phyloP scores from a whole-genome alignment of 2,797 vertebrate genomes.

The Peromyscus attwateri region DNA sequence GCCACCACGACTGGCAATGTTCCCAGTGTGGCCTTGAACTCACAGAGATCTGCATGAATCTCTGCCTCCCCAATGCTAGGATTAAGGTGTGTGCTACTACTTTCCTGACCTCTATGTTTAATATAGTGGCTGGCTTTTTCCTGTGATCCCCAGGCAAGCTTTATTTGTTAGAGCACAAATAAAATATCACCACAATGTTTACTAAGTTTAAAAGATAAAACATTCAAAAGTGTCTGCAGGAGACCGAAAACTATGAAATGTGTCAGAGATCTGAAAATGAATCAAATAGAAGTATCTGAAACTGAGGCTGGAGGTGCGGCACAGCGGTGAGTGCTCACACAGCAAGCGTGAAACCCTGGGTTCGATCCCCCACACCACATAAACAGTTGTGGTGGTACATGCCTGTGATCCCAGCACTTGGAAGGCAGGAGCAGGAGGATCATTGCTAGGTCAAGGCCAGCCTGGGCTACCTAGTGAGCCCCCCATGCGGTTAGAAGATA shows the following conservation, averaged over 20 bases:
- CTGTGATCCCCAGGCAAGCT: too few species aligned
- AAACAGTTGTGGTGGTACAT: not conserved
- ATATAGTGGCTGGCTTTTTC: too few species aligned
- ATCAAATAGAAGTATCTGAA: not conserved
- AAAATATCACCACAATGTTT: not conserved
- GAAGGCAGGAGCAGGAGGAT: not conserved
- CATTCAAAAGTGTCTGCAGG: not conserved
- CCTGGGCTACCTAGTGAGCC: not conserved
- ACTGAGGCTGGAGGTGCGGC: not conserved
- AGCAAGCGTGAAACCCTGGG: not conserved
- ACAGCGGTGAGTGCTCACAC: not conserved
- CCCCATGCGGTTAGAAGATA: not conserved
- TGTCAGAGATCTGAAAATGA: not conserved
- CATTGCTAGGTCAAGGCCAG: not conserved
- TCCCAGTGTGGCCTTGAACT: too few species aligned
- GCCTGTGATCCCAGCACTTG: not conserved
- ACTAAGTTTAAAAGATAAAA: not conserved
- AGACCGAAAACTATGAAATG: not conserved
- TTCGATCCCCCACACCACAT: not conserved
- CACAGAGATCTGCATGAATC: too few species aligned
- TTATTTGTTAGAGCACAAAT: too few species aligned
- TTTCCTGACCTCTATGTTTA: too few species aligned
- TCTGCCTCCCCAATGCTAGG: too few species aligned
- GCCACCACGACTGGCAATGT: too few species aligned
- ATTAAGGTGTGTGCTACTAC: too few species aligned